Percentiles rank a stretch among this genome's conserved stretches.
Conservation (phyloP, 2,888 invertebrate species). For the Orthosia incerta region DNA sequence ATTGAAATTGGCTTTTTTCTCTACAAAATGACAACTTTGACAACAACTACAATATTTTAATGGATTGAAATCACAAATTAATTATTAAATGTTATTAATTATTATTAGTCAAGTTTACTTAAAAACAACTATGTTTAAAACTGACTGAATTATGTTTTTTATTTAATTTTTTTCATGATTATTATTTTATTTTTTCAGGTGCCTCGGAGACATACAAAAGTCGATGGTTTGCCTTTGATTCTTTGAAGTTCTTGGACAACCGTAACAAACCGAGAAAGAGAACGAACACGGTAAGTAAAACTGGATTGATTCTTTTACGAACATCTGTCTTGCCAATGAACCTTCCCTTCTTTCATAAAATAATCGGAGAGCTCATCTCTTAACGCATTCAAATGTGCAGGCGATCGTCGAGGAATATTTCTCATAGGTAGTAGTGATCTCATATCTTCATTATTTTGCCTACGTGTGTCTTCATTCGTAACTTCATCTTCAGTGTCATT, state of each 20-base stretch:
- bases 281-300: slow-evolving; percentile 44
- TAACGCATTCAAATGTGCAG: slow-evolving; percentile 50
- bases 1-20: slow-evolving; percentile 18
- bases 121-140: no score
- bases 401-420: slow-evolving; percentile 57
- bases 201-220: slow-evolving; percentile 58
- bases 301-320: slow-evolving; percentile 23
- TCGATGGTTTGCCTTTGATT: slow-evolving; percentile 58
- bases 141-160: no score
- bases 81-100: no score
- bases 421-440: slow-evolving; percentile 54
- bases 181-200: slow-evolving; percentile 21
- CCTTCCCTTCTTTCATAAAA: slow-evolving; percentile 59
- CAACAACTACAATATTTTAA: no score
- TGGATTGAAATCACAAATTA: no score
- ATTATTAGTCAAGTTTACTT: no score
- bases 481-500: slow-evolving; percentile 4
- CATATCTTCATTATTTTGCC: slow-evolving; percentile 45
- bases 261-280: slow-evolving; percentile 50
- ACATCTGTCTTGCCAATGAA: slow-evolving; percentile 58
- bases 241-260: slow-evolving; percentile 58
- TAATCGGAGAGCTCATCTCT: slow-evolving; percentile 23
- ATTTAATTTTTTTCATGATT: no score
- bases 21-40: no score
- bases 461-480: slow-evolving; percentile 38